These are phyloP conservation scores for Forficula auricularia DNA, from an alignment of 1,140 invertebrate genomes.

Conservation along the genomic window DNA sequence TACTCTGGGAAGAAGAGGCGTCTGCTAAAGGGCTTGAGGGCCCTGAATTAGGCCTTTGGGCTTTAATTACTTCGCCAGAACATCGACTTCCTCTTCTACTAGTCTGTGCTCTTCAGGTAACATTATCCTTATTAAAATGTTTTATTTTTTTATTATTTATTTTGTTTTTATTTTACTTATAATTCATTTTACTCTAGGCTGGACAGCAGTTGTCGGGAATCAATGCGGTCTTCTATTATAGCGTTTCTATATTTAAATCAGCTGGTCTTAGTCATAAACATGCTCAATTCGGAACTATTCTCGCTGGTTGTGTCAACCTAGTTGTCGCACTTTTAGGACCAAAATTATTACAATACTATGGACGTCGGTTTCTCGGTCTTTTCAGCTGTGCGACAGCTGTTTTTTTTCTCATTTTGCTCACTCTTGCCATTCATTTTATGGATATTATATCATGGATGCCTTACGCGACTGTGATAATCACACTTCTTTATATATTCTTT, in stretches of 20 bases:
- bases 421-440: constrained; percentile 33
- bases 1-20: constrained; percentile 29
- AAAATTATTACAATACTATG: constrained; percentile 33
- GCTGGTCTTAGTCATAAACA: constrained; percentile 36
- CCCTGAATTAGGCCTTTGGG: constrained; percentile 13
- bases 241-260: constrained; percentile 44
- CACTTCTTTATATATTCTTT: constrained; percentile 58
- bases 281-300: constrained; percentile 50
- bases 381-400: constrained; percentile 32
- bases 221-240: constrained; percentile 78
- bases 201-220: constrained; percentile 76
- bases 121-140: constrained; percentile 40
- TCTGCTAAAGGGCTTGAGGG: constrained; percentile 20
- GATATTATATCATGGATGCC: constrained; percentile 50
- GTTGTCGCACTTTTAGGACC: constrained; percentile 44
- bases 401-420: constrained; percentile 33
- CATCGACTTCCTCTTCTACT: constrained; percentile 50
- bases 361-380: constrained; percentile 38
- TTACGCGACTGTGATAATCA: constrained; percentile 47
- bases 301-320: constrained; percentile 51
- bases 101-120: constrained; percentile 54
- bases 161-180: no score
- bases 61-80: constrained; percentile 18
- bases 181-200: constrained; percentile 30
- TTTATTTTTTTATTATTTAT: no score